Conservation (phyloP, 2,113 vertebrate genomes). For the Plectropomus leopardus region DNA sequence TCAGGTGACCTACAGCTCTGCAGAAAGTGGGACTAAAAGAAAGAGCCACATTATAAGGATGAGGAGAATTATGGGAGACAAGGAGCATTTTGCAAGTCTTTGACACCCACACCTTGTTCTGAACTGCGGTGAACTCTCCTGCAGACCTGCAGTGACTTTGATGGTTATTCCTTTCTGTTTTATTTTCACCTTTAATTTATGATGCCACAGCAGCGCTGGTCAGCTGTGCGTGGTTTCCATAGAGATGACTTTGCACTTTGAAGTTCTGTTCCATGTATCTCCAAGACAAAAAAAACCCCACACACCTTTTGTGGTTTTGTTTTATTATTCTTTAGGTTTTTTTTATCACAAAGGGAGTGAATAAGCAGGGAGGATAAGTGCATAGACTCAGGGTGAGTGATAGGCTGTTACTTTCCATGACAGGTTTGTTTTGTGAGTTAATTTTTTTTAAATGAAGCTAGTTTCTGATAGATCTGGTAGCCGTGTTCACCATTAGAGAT, state of each 20-base stretch:
- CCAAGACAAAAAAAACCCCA: constrained; percentile 46
- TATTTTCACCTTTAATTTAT: constrained; percentile 74
- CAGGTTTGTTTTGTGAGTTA: constrained; percentile 34
- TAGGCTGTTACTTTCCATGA: constrained; percentile 46
- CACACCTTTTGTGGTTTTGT: constrained; percentile 38
- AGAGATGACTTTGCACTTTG: constrained; percentile 82
- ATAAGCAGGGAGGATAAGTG: constrained; percentile 17
- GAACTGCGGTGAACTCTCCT: constrained; percentile 40
- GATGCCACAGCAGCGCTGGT: constrained; percentile 83
- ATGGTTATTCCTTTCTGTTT: constrained; percentile 51
- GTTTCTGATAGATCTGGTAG: constrained; percentile 51
- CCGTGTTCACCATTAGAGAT: constrained; percentile 48
- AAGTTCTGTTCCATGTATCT: constrained; percentile 73
- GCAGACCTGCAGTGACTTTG: constrained; percentile 56
- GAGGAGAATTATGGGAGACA: constrained; percentile 22
- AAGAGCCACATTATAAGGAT: constrained; percentile 21
- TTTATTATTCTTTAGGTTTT: constrained; percentile 26
- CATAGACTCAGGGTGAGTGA: constrained; percentile 71
- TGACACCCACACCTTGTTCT: constrained; percentile 34
- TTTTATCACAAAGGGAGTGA: constrained; percentile 30
- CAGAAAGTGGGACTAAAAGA: constrained; percentile 30
- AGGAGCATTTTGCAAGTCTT: constrained; percentile 40
- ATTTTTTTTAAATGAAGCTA: constrained; percentile 45
- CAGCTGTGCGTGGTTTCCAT: constrained; percentile 80
- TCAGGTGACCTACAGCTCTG: constrained; percentile 33